phyloP scores from a whole-genome alignment of 1,140 invertebrate genomes.

The Epicauta chinensis region DNA sequence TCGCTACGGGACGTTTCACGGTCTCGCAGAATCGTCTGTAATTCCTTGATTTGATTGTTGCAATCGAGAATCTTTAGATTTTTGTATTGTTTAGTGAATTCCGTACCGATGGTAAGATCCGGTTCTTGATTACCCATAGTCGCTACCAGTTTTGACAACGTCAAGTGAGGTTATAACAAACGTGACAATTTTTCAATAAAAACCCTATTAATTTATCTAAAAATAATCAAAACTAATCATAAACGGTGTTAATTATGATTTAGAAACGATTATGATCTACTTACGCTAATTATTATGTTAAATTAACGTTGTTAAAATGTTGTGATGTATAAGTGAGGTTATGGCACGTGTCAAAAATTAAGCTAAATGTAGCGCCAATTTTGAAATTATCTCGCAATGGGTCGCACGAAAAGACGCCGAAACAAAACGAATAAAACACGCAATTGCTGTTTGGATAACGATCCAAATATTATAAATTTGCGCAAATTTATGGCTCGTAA shows the following conservation, averaged over 20 bases:
- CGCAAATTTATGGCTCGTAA: constrained; percentile 30
- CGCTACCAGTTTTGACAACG: neutral
- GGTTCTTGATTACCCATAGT: constrained; percentile 33
- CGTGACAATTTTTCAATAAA: neutral
- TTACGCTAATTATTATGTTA: too few relatives aligned
- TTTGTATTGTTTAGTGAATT: constrained; percentile 53
- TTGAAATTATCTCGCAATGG: constrained; percentile 19
- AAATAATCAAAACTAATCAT: too few relatives aligned
- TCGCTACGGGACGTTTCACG: constrained; percentile 91
- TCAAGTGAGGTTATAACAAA: constrained; percentile 13
- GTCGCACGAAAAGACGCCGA: constrained; percentile 26
- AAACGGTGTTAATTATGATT: too few relatives aligned
- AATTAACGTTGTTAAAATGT: neutral
- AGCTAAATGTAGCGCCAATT: neutral
- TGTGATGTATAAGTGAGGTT: constrained; percentile 8
- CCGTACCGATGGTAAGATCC: constrained; percentile 22
- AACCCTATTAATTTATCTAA: too few relatives aligned
- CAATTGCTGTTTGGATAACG: constrained; percentile 12
- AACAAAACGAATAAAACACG: constrained; percentile 8
- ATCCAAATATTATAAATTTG: constrained; percentile 26
- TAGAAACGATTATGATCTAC: too few relatives aligned
- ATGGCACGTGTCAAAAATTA: neutral
- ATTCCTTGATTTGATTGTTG: constrained; percentile 85
- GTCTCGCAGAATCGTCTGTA: constrained; percentile 92
- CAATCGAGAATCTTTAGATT: constrained; percentile 75